Conservation (phyloP, 2,888 invertebrate genomes). For the Andrena bucephala region DNA sequence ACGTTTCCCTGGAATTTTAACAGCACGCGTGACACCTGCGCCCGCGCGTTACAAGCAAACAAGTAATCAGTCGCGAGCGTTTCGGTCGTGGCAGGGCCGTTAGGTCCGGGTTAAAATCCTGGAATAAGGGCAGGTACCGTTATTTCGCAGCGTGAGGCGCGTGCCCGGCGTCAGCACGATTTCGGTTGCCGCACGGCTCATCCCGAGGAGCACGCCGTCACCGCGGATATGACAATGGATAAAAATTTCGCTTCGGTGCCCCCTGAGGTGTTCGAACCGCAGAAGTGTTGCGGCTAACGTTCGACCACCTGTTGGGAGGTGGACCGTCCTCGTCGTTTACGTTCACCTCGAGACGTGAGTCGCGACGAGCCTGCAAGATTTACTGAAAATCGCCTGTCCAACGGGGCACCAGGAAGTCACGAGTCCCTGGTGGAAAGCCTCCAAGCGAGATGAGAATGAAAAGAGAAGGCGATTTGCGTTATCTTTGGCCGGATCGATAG, state of each 20-base stretch:
- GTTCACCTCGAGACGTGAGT: conserved; percentile 40
- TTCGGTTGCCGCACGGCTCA: conserved; percentile 63
- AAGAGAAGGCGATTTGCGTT: not conserved
- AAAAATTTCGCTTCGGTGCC: conserved; percentile 59
- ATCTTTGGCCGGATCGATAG: too few relatives aligned
- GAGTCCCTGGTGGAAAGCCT: not conserved
- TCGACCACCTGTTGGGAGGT: conserved; percentile 74
- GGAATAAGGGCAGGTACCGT: conserved; percentile 68
- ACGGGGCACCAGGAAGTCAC: not conserved
- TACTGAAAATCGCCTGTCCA: conserved; percentile 27
- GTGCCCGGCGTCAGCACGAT: conserved; percentile 77
- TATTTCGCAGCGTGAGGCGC: conserved; percentile 78
- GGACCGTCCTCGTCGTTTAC: conserved; percentile 56
- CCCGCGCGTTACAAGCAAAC: not conserved
- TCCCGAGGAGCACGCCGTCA: conserved; percentile 55
- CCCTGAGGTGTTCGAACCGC: conserved; percentile 43
- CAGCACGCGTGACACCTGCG: conserved; percentile 42
- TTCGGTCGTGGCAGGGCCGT: conserved; percentile 20
- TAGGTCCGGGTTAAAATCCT: conserved; percentile 59
- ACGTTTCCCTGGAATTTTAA: conserved; percentile 37
- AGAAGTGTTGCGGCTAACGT: conserved; percentile 49
- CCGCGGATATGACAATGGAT: conserved; percentile 72
- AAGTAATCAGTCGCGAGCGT: conserved; percentile 38
- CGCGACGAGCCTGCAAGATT: conserved; percentile 50
- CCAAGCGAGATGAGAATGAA: not conserved